Evolutionary conservation across 2,113 vertebrate species (phyloP).

Genomic region (Lutjanus erythropterus): DNA sequence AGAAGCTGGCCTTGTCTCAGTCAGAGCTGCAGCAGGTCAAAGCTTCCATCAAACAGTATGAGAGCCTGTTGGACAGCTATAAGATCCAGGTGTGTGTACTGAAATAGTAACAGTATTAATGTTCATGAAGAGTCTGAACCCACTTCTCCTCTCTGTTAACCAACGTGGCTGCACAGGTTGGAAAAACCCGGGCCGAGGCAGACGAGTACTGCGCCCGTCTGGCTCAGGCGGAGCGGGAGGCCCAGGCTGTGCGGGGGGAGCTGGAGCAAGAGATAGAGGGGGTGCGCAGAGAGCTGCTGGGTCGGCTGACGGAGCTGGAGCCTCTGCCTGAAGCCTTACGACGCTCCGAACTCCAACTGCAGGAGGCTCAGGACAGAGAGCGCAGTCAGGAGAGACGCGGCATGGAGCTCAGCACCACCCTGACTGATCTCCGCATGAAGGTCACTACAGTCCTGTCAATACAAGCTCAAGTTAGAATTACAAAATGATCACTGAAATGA

Average conservation of each 20-base stretch:
- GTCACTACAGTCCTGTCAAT: slow-evolving; percentile 73
- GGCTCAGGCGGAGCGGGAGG: slow-evolving; percentile 87
- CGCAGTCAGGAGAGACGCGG: slow-evolving; percentile 88
- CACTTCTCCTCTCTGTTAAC: neutral
- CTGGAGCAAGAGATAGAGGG: slow-evolving; percentile 87
- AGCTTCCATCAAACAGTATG: slow-evolving; percentile 89
- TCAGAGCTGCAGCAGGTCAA: slow-evolving; percentile 90
- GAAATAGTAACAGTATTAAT: neutral
- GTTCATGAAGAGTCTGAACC: neutral
- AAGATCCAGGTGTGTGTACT: slow-evolving; percentile 87
- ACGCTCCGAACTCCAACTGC: slow-evolving; percentile 86
- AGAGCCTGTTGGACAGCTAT: slow-evolving; percentile 90
- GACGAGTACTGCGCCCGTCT: slow-evolving; percentile 87
- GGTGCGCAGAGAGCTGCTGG: slow-evolving; percentile 87
- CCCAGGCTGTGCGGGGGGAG: slow-evolving; percentile 82
- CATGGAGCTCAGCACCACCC: slow-evolving; percentile 85
- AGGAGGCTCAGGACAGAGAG: slow-evolving; percentile 89
- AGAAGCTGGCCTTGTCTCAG: slow-evolving; percentile 88
- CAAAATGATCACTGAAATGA: neutral
- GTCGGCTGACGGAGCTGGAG: slow-evolving; percentile 88
- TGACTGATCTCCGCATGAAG: slow-evolving; percentile 90
- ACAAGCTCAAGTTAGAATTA: neutral
- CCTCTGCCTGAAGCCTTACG: slow-evolving; percentile 90
- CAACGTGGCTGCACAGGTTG: slow-evolving; percentile 80
- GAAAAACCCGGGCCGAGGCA: slow-evolving; percentile 87